Evolutionary conservation across 2,113 vertebrate genomes (phyloP), one percentile per base, ranked within the genome.

Genomic region (Gobius niger): DNA sequence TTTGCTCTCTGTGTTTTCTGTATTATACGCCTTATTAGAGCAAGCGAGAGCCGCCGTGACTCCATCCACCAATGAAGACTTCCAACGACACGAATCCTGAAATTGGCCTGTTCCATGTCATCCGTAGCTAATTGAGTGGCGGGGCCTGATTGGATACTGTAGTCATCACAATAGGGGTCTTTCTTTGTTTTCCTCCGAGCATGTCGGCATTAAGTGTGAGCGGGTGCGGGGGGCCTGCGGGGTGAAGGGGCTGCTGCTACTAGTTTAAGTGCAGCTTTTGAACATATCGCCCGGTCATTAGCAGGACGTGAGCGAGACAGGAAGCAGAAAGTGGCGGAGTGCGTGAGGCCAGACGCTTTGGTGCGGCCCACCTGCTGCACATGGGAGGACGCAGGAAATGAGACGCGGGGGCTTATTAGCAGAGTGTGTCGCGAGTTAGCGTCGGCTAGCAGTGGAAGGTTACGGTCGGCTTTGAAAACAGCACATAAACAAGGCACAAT

Each of bases 311-410:
- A 77, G 47, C 15, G 65, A 75, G 65, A 68, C 59, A 74, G 71
- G 72, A 85, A 82, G 61, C 72, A 53, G 54, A 61, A 40, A 6
- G 3, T 65, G 74, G 50, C 46, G 56, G 64, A 18, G 19, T 65
- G 47, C 51, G 72, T 63, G 53, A 19, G 24, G 42, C 46, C 82
- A 60, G 77, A 77, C 78, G 70, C 70, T 83, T 83, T 82, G 77
- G 77, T 86, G 85, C 81, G 7, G 56, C 83, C 88, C 84, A 89
- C 87, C 88, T 91, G 87, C 85, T 89, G 76, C 82, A 78, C 82
- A 82, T 59, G 82, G 62, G 78, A 50, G 72, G 65, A 63, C 63
- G 54, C 44, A 11, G 44, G 73, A 85, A 89, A 83, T 75, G 70
- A 85, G 73, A 83, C 76, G 73, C 62, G 72, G 54, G 49, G 71